phyloP scores from a whole-genome alignment of 2,797 vertebrate species.

The Atherinosoma microstoma region DNA sequence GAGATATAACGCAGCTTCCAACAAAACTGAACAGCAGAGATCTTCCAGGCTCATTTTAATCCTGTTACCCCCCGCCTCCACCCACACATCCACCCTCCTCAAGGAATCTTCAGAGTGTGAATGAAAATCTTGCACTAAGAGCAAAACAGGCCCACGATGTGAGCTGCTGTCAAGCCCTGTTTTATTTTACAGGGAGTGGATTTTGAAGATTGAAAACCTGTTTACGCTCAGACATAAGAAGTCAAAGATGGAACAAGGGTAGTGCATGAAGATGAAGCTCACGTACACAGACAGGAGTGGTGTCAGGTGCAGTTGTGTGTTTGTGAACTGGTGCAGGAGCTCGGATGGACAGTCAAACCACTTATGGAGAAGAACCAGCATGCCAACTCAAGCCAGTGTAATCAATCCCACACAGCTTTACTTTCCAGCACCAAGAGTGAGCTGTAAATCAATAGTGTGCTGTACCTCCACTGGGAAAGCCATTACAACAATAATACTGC shows the following conservation, averaged over 20 bases:
- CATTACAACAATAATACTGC: conserved; percentile 31
- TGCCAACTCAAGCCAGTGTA: conserved; percentile 11
- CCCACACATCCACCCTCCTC: conserved; percentile 34
- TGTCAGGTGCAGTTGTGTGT: conserved; percentile 6
- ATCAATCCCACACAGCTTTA: conserved; percentile 33
- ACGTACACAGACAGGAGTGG: not conserved
- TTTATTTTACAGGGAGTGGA: conserved; percentile 41
- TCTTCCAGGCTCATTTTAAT: conserved; percentile 33
- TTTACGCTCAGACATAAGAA: conserved; percentile 38
- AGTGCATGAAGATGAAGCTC: not conserved
- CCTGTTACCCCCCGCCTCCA: conserved; percentile 29
- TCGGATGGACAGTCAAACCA: conserved; percentile 4
- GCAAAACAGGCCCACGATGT: conserved; percentile 13
- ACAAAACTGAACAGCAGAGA: conserved; percentile 29
- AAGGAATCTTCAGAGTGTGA: conserved; percentile 53
- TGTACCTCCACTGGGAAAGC: conserved; percentile 31
- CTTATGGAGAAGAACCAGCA: conserved; percentile 14
- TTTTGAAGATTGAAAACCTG: conserved; percentile 65
- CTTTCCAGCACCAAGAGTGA: conserved; percentile 1
- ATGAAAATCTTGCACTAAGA: conserved; percentile 55
- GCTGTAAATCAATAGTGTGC: conserved; percentile 47
- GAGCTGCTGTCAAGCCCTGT: conserved; percentile 41
- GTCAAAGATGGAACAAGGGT: conserved; percentile 5
- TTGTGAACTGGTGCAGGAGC: conserved; percentile 6
- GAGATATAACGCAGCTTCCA: conserved; percentile 27